A percentile compares a stretch with the other conserved stretches of the same genome.
Conservation (phyloP, 2,113 vertebrate genomes). For the Notothenia rossii region DNA sequence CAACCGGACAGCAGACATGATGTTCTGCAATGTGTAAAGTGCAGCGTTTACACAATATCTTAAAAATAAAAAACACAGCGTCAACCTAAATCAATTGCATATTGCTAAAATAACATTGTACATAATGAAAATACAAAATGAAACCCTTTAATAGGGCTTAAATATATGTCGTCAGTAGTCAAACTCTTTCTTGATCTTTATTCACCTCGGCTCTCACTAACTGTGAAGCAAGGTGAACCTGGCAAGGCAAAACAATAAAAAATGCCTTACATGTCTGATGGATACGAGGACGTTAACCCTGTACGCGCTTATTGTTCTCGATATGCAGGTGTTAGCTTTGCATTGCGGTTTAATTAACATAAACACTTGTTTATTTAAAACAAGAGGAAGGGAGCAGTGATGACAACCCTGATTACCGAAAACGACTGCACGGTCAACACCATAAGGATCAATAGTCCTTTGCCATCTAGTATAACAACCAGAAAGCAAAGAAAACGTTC, state of each 20-base stretch:
- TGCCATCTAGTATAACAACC: slow-evolving; percentile 7
- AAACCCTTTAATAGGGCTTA: slow-evolving; percentile 35
- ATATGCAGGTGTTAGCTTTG: slow-evolving; percentile 33
- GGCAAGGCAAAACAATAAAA: slow-evolving; percentile 28
- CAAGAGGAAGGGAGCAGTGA: slow-evolving; percentile 21
- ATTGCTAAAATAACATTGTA: slow-evolving; percentile 60
- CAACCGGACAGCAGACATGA: slow-evolving; percentile 11
- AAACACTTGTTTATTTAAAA: slow-evolving; percentile 21
- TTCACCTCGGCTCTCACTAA: slow-evolving; percentile 8
- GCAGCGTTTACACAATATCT: slow-evolving; percentile 72
- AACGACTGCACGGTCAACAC: slow-evolving; percentile 39
- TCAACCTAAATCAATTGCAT: slow-evolving; percentile 65
- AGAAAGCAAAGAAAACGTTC: slow-evolving; percentile 51
- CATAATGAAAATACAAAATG: slow-evolving; percentile 42
- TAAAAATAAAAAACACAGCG: slow-evolving; percentile 51
- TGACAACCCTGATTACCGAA: slow-evolving; percentile 39
- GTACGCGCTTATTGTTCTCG: slow-evolving; percentile 1
- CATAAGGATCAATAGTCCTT: slow-evolving; percentile 15
- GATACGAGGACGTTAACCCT: slow-evolving; percentile 9
- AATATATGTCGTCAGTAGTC: slow-evolving; percentile 63
- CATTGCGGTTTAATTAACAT: slow-evolving; percentile 34
- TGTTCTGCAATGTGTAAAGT: slow-evolving; percentile 70
- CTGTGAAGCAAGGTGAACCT: slow-evolving; percentile 38
- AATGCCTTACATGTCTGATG: slow-evolving; percentile 2
- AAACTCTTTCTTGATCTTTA: slow-evolving; percentile 47